A percentile compares a stretch with the other conserved stretches of the same genome.
These are phyloP conservation scores for Microchrysa polita DNA, from an alignment of 2,888 invertebrate species.

Conservation along the genomic window DNA sequence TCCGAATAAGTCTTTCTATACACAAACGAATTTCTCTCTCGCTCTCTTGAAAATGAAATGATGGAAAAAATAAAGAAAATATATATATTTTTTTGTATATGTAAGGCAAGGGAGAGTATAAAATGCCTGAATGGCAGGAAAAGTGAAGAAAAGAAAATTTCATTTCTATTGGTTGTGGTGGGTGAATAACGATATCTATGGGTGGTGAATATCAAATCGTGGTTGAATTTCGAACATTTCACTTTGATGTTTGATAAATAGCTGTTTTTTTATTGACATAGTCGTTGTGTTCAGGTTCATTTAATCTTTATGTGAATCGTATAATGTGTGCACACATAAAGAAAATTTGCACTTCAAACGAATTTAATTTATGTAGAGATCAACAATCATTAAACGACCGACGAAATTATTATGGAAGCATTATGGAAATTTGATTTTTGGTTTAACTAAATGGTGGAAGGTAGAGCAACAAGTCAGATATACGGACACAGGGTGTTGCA, in stretches of 20 bases:
- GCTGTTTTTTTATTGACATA: conserved; percentile 5
- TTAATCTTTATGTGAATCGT: not conserved
- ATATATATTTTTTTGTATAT: not conserved
- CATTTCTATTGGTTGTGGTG: conserved; percentile 8
- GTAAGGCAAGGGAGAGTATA: not conserved
- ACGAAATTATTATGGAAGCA: too few species aligned
- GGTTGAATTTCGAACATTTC: conserved; percentile 7
- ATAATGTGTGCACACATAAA: not conserved
- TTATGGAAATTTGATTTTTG: too few species aligned
- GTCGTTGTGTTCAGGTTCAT: not conserved
- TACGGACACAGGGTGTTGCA: too few species aligned
- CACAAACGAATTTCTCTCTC: not conserved
- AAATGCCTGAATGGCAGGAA: too few species aligned
- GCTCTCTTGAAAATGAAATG: not conserved
- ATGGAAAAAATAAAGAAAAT: not conserved
- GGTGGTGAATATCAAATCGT: conserved; percentile 1
- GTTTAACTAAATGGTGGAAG: too few species aligned
- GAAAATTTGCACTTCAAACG: conserved; percentile 9
- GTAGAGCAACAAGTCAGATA: too few species aligned
- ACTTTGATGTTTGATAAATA: conserved; percentile 13
- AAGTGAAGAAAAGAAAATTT: not conserved
- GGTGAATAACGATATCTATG: not conserved
- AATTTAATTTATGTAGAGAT: not conserved
- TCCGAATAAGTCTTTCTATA: conserved; percentile 6
- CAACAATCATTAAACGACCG: too few species aligned